Conservation (phyloP, 2,113 vertebrate genomes). For the Rhinopomastus cyanomelas region DNA sequence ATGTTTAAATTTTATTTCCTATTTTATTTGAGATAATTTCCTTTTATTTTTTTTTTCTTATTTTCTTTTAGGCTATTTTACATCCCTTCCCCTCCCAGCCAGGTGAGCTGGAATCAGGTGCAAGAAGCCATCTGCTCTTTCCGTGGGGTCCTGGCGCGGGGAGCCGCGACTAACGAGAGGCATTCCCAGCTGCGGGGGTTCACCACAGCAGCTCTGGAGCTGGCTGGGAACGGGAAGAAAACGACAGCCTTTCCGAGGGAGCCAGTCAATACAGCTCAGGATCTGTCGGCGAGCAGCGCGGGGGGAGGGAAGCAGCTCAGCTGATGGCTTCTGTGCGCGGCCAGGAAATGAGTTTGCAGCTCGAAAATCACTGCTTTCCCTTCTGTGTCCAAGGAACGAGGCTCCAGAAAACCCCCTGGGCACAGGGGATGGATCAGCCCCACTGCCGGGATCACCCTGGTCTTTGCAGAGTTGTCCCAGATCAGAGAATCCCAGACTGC, state of each 20-base stretch:
- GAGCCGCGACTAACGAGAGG: neutral
- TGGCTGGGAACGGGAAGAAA: neutral
- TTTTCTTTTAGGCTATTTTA: too few relatives aligned
- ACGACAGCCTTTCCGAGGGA: conserved; percentile 32
- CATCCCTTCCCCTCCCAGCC: neutral
- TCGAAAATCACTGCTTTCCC: neutral
- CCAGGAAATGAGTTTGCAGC: neutral
- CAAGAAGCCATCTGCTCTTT: conserved; percentile 7
- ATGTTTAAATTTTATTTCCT: too few relatives aligned
- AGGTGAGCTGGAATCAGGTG: conserved; percentile 45
- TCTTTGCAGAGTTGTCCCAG: neutral
- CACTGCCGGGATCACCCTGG: fast-evolving
- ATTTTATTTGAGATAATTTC: too few relatives aligned
- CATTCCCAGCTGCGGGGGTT: neutral
- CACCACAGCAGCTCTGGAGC: neutral
- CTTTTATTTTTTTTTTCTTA: too few relatives aligned
- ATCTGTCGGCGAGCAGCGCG: neutral
- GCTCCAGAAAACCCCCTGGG: neutral
- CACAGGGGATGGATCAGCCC: neutral
- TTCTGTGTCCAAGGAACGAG: neutral
- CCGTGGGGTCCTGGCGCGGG: neutral
- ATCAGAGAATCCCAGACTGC: too few relatives aligned
- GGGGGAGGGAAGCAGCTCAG: neutral
- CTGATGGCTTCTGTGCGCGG: conserved; percentile 22
- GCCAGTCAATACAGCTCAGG: conserved; percentile 43